Base-by-base conservation (phyloP, 2,113 vertebrate genomes). In the Miniopterus natalensis region DNA sequence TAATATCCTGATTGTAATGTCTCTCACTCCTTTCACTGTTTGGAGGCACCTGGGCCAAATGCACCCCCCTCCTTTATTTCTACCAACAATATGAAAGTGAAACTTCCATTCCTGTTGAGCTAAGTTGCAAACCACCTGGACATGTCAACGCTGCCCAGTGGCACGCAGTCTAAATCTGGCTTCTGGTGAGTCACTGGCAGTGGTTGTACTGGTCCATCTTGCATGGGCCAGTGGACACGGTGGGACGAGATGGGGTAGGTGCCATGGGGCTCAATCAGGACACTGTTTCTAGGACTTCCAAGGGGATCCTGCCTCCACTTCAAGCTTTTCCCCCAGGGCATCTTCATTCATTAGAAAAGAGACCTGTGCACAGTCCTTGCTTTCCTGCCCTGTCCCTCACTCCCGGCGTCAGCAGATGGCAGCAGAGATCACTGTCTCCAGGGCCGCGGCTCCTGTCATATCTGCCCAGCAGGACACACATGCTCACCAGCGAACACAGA, bases 331-430 rank as follows among this genome's bases (percentile, higher is more conserved):
- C 86, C 77, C 91, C 29, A 21, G 88, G 51, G 49, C 3, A 31
- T 47, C 23, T 91, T 11, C 11, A 8, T 84, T 97, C 80, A 18
- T 59, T 14, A 88, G 96, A 5, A 71, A 73, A 83, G 11, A 18
- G 0, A 6, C 12, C 70, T 5, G 59, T 70, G 71, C 23, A 0
- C 63, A 2, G 83, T 78, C 68, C 96, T 18, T n/a, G 5, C 10
- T 53, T 83, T 47, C 74, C 66, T 61, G 4, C 57, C 8, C 9
- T 68, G 66, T 27, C 25, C 36, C 79, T 57, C 88, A 40, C 86
- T 36, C 45, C 6, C 40, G 75, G 40, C 59, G 96, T 94, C 98
- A 98, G 98, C 98, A 98, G 98, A 97, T 98, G 98, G 98, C 98
- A 98, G 98, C 97, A 98, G 98, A 99, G 98, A 98, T 98, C 81